phyloP scores from a whole-genome alignment of 2,113 vertebrate species.

The Cnemophilus loriae region DNA sequence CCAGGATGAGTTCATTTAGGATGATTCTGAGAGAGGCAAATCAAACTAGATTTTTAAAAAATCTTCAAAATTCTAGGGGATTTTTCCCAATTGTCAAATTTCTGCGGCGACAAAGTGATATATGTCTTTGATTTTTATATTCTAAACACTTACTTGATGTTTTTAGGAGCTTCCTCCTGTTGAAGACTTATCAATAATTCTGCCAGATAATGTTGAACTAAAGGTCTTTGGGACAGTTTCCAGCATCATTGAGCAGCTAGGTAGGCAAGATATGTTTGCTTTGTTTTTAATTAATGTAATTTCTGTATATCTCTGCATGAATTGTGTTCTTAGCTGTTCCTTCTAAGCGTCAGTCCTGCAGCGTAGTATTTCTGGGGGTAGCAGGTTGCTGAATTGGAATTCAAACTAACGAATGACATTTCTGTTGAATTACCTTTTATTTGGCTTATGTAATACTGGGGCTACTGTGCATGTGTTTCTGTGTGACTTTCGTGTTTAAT shows the following conservation, averaged over 20 bases:
- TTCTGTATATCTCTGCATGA: background rate
- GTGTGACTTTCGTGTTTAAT: background rate
- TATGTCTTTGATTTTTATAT: background rate
- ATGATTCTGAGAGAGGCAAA: background rate
- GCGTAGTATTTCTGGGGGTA: accelerated
- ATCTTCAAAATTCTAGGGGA: background rate
- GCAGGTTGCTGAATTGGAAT: background rate
- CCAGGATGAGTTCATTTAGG: background rate
- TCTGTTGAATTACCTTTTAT: background rate
- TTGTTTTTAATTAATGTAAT: background rate
- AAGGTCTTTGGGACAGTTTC: conserved; percentile 83
- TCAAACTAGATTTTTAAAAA: background rate
- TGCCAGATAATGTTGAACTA: conserved; percentile 82
- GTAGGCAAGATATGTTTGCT: conserved; percentile 65
- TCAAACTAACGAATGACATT: accelerated
- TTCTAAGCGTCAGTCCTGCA: background rate
- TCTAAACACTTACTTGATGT: background rate
- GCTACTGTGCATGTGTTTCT: background rate
- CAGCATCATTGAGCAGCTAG: conserved; percentile 84
- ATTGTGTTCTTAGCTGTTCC: background rate
- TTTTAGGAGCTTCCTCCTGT: conserved; percentile 82
- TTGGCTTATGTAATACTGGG: background rate
- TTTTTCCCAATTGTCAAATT: background rate
- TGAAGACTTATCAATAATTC: conserved; percentile 76
- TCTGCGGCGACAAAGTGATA: background rate